Evolutionary conservation across 2,797 vertebrate species (phyloP).

Genomic region (Falco rusticolus): DNA sequence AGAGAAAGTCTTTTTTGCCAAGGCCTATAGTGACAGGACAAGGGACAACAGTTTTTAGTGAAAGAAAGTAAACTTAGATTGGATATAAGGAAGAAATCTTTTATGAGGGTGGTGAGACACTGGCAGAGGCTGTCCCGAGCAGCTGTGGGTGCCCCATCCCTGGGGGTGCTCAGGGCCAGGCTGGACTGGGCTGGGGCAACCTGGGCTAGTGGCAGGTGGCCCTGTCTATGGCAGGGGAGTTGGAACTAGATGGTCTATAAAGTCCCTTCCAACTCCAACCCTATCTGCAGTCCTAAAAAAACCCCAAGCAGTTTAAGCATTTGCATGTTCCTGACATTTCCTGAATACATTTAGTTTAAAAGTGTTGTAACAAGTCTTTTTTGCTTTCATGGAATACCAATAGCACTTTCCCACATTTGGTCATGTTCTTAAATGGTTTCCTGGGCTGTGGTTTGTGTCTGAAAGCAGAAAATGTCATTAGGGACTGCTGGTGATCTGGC

Average conservation of each 20-base stretch:
- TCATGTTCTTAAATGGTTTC: background rate
- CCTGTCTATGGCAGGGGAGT: background rate
- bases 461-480: background rate
- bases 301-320: background rate
- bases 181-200: background rate
- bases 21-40: background rate
- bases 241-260: background rate
- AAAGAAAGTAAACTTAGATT: background rate
- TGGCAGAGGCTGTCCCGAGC: background rate
- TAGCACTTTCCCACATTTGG: background rate
- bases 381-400: background rate
- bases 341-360: background rate
- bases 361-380: background rate
- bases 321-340: background rate
- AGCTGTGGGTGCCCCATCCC: background rate
- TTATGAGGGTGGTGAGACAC: fast-evolving
- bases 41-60: background rate
- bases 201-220: background rate
- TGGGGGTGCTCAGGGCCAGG: background rate
- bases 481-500: background rate
- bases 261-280: background rate
- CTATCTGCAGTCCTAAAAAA: background rate
- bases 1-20: background rate
- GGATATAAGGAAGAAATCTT: background rate
- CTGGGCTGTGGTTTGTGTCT: background rate